Evolutionary conservation across 1,140 invertebrate genomes (phyloP), one percentile per base, ranked within the genome.

Genomic region (Oryctes rhinoceros): DNA sequence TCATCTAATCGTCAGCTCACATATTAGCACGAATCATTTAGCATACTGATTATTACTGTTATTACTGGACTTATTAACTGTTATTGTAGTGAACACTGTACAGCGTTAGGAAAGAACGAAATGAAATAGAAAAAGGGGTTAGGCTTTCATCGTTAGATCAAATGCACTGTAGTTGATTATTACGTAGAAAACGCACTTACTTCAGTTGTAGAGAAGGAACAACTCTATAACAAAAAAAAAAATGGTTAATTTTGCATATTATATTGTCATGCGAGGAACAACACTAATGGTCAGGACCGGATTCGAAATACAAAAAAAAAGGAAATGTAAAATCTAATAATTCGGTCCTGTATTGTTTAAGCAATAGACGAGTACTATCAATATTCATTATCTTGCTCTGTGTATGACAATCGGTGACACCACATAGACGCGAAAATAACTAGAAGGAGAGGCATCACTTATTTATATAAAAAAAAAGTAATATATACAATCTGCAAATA

Each of bases 391-490:
- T 37, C 65, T 71, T 71, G 65, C 65, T 71, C 65, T 71, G 65
- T 71, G 65, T 71, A 71, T 71, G 65, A 71, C 65, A 71, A 71
- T 71, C 65, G 65, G 65, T 71, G 65, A 71, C 65, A 37, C 11
- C 65, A 71, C 53, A 71, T 37, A 71, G 35, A 71, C 30, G 24
- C 65, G 65, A 71, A 71, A 71, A 71, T 71, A 37, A 71, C 65
- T 71, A 71, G 53, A 71, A 24, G 65, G 65, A 71, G 65, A 13
- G 65, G 53, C 53, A 59, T 59, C 53, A 59, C 13, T 18, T 59
- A 59, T 10, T 53, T 15, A 53, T 7, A n/a, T 7, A 4, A 18
- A 59, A 59, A 10, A n/a, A 59, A 59, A n/a, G 49, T 53, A 53
- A 59, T 59, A 18, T 59, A 44, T 44, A 44, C 9, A 44, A 44